Base-by-base conservation (phyloP, 2,888 invertebrate genomes). In the Drosophila differens region DNA sequence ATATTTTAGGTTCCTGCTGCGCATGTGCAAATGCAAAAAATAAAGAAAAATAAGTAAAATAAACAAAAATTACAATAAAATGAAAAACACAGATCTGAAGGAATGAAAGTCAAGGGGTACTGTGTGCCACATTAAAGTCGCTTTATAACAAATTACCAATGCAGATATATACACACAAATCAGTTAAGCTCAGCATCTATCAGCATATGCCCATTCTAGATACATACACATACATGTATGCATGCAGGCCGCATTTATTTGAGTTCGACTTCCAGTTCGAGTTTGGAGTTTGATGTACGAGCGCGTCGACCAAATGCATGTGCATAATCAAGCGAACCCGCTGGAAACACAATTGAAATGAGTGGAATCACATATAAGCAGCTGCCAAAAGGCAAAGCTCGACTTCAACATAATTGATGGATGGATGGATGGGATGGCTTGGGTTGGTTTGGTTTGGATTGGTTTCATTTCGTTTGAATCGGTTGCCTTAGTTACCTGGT, bases 81-180 rank as follows among this genome's bases (percentile, higher is more conserved):
- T 22, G 47, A 59, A 49, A 51, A 32, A 32, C 37, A 32, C 16
- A 37, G 37, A 37, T 47, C 5, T 25, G 12, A 58, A 28, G 44
- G 57, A 58, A 49, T 14, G 57, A 44, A 64, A 68, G 60, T 41
- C 47, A 49, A 52, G 35, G 52, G 61, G 53, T 58, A 39, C 75
- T 84, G 87, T 75, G 83, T 81, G 81, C 85, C 76, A 82, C 86
- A 84, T 84, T 86, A 89, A 84, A 79, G 78, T 80, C 74, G 76
- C 71, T 74, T 74, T 75, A 76, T 77, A 86, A 74, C 75, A 86
- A 85, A 89, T 89, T 89, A 88, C 86, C 90, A 89, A 88, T 89
- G 85, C 88, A 89, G 89, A 89, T 90, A 78, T 72, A 76, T 28
- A 12, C 22, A 58, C 22, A 70, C 52, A 37, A 37, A 85, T 85